Evolutionary conservation across 1,140 invertebrate genomes (phyloP).

Genomic region (Phthorimaea operculella): DNA sequence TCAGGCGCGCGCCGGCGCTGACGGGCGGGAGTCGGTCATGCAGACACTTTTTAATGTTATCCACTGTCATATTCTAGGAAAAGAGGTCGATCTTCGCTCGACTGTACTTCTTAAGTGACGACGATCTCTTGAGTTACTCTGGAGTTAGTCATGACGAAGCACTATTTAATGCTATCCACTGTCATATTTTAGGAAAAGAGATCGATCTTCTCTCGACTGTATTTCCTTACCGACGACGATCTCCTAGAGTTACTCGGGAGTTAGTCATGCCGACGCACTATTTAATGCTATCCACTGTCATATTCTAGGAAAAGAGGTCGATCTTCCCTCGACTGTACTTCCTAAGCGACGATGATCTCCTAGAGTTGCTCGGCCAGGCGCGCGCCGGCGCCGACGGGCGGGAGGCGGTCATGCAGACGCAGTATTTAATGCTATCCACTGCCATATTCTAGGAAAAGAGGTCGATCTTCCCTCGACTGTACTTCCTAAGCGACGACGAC

Average conservation of each 20-base stretch:
- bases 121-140: conserved; percentile 95
- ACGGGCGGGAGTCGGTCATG: conserved; percentile 85
- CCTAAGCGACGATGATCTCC: conserved; percentile 94
- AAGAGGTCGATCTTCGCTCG: conserved; percentile 94
- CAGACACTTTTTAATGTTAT: no score
- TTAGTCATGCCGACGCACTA: conserved; percentile 69
- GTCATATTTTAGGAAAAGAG: conserved; percentile 94
- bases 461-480: conserved; percentile 92
- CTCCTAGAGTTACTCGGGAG: conserved; percentile 93
- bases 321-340: conserved; percentile 97
- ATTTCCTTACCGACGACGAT: conserved; percentile 97
- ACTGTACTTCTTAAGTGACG: conserved; percentile 97
- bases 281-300: no score
- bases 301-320: conserved; percentile 90
- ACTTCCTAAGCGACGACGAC: conserved; percentile 97
- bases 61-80: conserved; percentile 79
- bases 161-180: no score
- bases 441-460: conserved; percentile 87
- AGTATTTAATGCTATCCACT: no score
- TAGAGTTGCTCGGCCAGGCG: conserved; percentile 80
- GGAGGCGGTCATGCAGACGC: conserved; percentile 81
- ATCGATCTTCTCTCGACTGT: conserved; percentile 92
- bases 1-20: conserved; percentile 71
- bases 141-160: no score
- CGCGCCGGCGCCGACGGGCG: conserved; percentile 89